These are phyloP conservation scores for Aurelia sp. DNA, from an alignment of 30 jellyfish, hydroid and myxozoan genomes.

Conservation along the genomic window DNA sequence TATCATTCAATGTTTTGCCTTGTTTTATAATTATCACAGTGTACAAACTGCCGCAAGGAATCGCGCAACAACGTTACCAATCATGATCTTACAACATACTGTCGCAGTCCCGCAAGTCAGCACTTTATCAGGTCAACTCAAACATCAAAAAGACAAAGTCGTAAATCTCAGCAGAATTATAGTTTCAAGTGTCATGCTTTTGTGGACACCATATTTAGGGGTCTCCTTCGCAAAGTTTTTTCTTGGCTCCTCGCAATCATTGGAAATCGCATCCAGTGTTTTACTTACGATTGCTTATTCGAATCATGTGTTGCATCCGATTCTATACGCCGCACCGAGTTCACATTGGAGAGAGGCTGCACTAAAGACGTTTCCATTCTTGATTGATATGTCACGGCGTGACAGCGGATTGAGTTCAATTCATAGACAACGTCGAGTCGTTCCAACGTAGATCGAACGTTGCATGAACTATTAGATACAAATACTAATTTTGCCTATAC, in stretches of 20 bases:
- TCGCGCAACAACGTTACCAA: conserved; percentile 40
- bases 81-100: conserved; percentile 35
- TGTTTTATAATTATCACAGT: conserved; percentile 58
- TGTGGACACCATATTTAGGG: conserved; percentile 66
- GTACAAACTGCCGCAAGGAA: conserved; percentile 53
- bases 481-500: too few relatives aligned
- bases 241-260: conserved; percentile 39
- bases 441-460: conserved; percentile 11
- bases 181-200: conserved; percentile 40
- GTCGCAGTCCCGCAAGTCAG: conserved; percentile 50
- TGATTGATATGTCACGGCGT: conserved; percentile 13
- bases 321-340: conserved; percentile 65
- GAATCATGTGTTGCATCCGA: conserved; percentile 68
- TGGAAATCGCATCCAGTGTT: conserved; percentile 40
- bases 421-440: conserved; percentile 13
- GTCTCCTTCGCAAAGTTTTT: conserved; percentile 52
- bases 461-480: too few relatives aligned
- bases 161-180: conserved; percentile 52
- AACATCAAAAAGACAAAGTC: conserved; percentile 51
- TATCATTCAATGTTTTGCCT: conserved; percentile 21
- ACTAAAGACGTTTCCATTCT: conserved; percentile 30
- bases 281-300: conserved; percentile 39
- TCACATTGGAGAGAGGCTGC: conserved; percentile 81
- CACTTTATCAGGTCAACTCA: conserved; percentile 51
- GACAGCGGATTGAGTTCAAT: conserved; percentile 18